phyloP scores from a whole-genome alignment of 2,113 vertebrate species.

The Toxotes chatareus region DNA sequence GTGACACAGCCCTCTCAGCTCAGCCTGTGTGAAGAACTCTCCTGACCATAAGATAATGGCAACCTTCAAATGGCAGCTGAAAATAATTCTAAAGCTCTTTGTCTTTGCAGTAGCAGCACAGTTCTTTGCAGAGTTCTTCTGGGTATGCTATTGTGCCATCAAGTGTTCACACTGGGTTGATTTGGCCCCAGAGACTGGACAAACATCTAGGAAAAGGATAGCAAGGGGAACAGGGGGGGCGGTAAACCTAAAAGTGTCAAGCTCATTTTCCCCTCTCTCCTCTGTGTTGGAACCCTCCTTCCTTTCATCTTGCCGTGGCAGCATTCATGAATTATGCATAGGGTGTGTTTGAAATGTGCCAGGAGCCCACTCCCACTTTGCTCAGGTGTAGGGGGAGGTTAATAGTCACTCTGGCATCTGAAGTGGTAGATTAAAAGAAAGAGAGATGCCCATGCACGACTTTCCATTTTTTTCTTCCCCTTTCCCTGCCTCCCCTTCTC shows the following conservation, averaged over 20 bases:
- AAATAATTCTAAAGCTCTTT: too few relatives aligned
- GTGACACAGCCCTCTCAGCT: slow-evolving; percentile 20
- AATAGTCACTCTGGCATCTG: slow-evolving; percentile 72
- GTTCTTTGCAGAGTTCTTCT: slow-evolving; percentile 32
- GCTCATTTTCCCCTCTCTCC: slow-evolving; percentile 59
- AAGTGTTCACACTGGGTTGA: slow-evolving; percentile 44
- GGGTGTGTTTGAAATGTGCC: slow-evolving; percentile 53
- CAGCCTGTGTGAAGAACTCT: slow-evolving; percentile 22
- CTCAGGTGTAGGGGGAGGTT: slow-evolving; percentile 70
- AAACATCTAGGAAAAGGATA: slow-evolving; percentile 60
- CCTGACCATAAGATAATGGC: slow-evolving; percentile 41
- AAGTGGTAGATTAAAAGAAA: slow-evolving; percentile 75
- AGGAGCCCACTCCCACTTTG: slow-evolving; percentile 70
- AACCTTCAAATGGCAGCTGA: slow-evolving; percentile 18
- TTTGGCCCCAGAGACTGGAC: slow-evolving; percentile 54
- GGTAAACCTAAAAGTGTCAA: slow-evolving; percentile 36
- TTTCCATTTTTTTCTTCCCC: slow-evolving; percentile 19
- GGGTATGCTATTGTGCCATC: slow-evolving; percentile 11
- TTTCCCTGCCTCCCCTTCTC: slow-evolving; percentile 27
- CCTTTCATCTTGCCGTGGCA: slow-evolving; percentile 70
- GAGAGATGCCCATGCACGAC: slow-evolving; percentile 55
- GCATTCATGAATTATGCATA: slow-evolving; percentile 78
- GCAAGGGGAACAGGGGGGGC: neutral
- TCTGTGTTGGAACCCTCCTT: slow-evolving; percentile 44
- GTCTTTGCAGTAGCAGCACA: neutral